Evolutionary conservation across 2,888 invertebrate genomes (phyloP), one percentile per base, ranked within the genome.

Genomic region (Bellardia pandia): DNA sequence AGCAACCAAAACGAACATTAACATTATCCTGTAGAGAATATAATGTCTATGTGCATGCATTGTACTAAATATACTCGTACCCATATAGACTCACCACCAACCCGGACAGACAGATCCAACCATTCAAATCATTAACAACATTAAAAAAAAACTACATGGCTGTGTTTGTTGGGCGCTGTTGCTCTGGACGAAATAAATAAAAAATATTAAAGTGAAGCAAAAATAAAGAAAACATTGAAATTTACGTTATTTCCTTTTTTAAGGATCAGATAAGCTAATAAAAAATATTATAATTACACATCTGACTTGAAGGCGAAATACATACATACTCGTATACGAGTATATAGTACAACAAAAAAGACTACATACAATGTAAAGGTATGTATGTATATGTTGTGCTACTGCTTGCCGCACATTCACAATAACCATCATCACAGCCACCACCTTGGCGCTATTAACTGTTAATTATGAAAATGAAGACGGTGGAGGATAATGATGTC

Each of bases 211-310:
- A 58, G 37, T n/a, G 60, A 76, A 76, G 45, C 71, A 53, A 45
- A 76, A 51, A 81, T 79, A 81, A 76, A 75, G 68, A 62, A 72
- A 88, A 85, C 80, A 42, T 72, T 79, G 66, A 88, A 92, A 93
- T 93, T 92, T 92, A 93, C 92, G 91, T 91, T 91, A 90, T 92
- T 92, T 64, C 89, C 90, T 91, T 91, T 90, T 91, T 90, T 90
- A 91, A 90, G 89, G 91, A 92, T 92, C 93, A 93, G 93, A 93
- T 93, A 92, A 93, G 92, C 91, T 91, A 92, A 92, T 92, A 92
- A 92, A 93, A 92, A 92, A 93, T 92, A 92, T 92, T 93, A 92
- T 93, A 93, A 93, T 93, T 93, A 93, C 91, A 90, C 91, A 90
- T 90, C 89, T 89, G 90, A 88, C 89, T 89, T 86, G 86, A 88